A percentile compares a stretch with the other conserved stretches of the same genome.
phyloP scores from a whole-genome alignment of 2,888 invertebrate genomes.

The Diaperis boleti region DNA sequence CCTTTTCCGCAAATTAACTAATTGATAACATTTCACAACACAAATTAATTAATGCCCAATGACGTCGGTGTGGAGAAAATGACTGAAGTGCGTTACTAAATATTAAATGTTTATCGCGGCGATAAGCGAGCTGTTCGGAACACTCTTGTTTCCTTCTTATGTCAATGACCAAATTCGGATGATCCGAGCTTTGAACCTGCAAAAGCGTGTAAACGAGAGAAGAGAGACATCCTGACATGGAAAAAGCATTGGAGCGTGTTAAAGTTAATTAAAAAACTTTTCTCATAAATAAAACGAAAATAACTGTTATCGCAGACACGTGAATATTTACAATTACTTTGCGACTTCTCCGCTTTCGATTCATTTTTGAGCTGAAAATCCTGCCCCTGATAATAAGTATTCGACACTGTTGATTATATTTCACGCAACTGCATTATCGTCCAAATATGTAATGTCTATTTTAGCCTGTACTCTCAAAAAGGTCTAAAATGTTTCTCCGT shows the following conservation, averaged over 20 bases:
- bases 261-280: conserved; percentile 41
- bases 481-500: too few species aligned
- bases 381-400: too few species aligned
- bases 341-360: background rate
- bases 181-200: conserved; percentile 16
- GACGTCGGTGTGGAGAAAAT: background rate
- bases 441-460: too few species aligned
- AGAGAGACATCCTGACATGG: conserved; percentile 29
- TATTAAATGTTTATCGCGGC: conserved; percentile 1
- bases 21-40: too few species aligned
- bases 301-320: conserved; percentile 30
- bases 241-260: conserved; percentile 38
- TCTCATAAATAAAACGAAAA: conserved; percentile 37
- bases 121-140: background rate
- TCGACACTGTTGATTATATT: too few species aligned
- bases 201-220: conserved; percentile 18
- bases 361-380: too few species aligned
- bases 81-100: background rate
- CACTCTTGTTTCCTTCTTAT: background rate
- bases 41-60: background rate
- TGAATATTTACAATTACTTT: conserved; percentile 20
- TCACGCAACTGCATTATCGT: too few species aligned
- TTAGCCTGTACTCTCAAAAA: too few species aligned
- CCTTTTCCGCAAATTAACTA: too few species aligned
- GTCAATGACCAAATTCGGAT: background rate